Evolutionary conservation across 1,140 invertebrate genomes (phyloP).

Genomic region (Microplitis mediator): DNA sequence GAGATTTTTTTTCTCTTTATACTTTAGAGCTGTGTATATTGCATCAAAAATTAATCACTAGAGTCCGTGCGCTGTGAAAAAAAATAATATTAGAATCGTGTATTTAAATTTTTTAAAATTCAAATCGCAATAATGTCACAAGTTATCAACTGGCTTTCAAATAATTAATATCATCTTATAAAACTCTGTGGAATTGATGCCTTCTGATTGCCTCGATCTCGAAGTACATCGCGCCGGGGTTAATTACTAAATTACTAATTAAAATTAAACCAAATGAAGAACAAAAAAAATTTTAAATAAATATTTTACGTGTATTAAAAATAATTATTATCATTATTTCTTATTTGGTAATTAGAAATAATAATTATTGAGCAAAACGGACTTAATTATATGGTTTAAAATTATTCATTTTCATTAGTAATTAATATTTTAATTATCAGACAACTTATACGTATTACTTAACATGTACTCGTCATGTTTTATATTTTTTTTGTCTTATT

Average conservation of each 20-base stretch:
- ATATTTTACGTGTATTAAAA: background rate
- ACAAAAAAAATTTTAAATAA: background rate
- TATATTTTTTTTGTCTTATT: no score
- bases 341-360: background rate
- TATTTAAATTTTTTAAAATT: slow-evolving; percentile 13
- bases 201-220: background rate
- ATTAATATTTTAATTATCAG: no score
- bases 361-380: background rate
- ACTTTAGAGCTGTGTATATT: slow-evolving; percentile 12
- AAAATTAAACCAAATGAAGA: background rate
- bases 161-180: background rate
- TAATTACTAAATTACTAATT: background rate
- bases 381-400: no score
- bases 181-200: background rate
- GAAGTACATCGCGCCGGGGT: background rate
- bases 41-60: slow-evolving; percentile 11
- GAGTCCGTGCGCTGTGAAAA: slow-evolving; percentile 7
- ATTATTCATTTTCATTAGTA: no score
- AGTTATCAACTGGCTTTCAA: background rate
- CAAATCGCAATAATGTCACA: slow-evolving; percentile 1
- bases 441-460: no score
- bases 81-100: background rate
- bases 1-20: no score
- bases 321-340: background rate
- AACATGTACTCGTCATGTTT: no score